Percentiles rank a stretch among this genome's conserved stretches.
Conservation (phyloP, 1,140 invertebrate species). For the Calosoma granatense region DNA sequence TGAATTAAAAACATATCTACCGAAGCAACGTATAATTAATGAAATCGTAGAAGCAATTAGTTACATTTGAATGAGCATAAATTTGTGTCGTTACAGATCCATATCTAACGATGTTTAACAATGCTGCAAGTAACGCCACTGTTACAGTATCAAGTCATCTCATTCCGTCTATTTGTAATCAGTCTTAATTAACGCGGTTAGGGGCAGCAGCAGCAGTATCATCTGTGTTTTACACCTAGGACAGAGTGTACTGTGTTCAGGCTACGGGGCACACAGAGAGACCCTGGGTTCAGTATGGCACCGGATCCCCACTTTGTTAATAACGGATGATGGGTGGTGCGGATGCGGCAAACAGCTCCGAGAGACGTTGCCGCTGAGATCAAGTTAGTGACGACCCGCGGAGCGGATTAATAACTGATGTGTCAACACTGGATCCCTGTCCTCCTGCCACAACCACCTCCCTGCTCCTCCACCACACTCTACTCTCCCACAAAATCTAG, state of each 20-base stretch:
- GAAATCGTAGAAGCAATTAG: no score
- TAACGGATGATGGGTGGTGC: neutral
- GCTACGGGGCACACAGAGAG: no score
- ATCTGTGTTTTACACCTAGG: neutral
- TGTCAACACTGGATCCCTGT: neutral
- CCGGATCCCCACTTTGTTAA: neutral
- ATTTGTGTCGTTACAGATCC: no score
- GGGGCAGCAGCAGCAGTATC: neutral
- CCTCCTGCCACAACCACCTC: no score
- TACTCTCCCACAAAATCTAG: neutral
- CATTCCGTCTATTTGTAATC: neutral
- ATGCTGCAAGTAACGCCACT: no score
- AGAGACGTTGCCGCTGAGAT: neutral
- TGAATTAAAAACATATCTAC: no score
- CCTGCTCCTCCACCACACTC: neutral
- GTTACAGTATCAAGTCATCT: no score
- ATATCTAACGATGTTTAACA: no score
- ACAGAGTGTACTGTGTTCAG: no score
- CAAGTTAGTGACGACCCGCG: conserved; percentile 3
- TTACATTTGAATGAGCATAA: no score
- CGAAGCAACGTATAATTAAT: no score
- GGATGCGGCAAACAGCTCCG: neutral
- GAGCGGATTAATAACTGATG: conserved; percentile 7
- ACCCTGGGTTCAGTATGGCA: no score
- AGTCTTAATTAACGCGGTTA: neutral